Conservation (phyloP, 2,888 invertebrate genomes). For the Smittia aterrima region DNA sequence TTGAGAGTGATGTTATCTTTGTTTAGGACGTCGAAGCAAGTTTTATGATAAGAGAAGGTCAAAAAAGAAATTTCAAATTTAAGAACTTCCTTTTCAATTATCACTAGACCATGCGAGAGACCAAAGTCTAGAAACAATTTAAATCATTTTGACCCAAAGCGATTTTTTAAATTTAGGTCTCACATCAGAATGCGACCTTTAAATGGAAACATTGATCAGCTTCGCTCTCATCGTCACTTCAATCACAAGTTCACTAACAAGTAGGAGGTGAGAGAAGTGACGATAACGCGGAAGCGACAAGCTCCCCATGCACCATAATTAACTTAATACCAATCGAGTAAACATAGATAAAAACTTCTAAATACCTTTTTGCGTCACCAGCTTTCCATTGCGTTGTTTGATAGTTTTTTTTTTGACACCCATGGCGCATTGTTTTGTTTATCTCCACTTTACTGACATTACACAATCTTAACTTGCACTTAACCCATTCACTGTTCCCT, state of each 20-base stretch:
- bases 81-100: neutral
- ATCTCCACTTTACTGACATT: neutral
- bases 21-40: neutral
- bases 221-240: neutral
- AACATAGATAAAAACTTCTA: neutral
- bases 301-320: neutral
- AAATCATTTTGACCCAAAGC: neutral
- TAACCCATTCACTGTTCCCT: neutral
- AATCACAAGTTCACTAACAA: neutral
- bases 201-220: neutral
- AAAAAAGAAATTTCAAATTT: neutral
- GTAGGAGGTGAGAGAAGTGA: neutral
- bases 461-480: neutral
- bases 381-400: no score
- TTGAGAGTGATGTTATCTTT: neutral
- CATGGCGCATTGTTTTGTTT: neutral
- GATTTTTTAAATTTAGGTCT: neutral
- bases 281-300: neutral
- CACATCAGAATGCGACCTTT: neutral
- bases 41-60: neutral
- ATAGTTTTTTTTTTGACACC: no score
- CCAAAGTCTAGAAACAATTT: neutral
- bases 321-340: neutral
- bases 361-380: slow-evolving; percentile 6
- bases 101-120: neutral